Base-by-base conservation (phyloP, 1,140 invertebrate species). In the Colletes latitarsis region DNA sequence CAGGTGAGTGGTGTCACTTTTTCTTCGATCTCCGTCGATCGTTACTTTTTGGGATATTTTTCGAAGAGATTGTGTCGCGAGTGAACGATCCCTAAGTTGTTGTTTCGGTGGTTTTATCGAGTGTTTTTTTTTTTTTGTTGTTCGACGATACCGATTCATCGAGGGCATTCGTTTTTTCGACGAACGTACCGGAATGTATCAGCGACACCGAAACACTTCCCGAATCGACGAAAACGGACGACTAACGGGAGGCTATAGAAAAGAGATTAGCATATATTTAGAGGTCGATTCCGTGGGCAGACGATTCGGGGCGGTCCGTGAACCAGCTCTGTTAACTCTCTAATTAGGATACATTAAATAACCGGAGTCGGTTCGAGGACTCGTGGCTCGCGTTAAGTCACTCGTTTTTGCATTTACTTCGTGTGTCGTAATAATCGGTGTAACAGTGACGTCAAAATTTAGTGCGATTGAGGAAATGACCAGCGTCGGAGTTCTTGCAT, bases 331-430 rank as follows among this genome's bases (percentile, higher is more conserved):
- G 52, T 49, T 53, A 53, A 60, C 39, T n/a, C 14, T 70, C 12
- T 43, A 39, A 85, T 86, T 86, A 85, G 6, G 21, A 82, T 74
- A 49, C 73, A 66, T 69, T 67, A 21, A 21, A 78, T 82, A 82
- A 82, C n/a, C n/a, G 43, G 17, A 70, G 15, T 60, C 46, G 14
- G 0, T 52, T 64, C 52, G 52, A 68, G 58, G 57, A 30, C 17
- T 39, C 30, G n/a, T 15, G 58, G 17, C 30, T 68, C 41, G 12
- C 14, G 17, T 49, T 60, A 30, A 68, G 0, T 67, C 68, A 46
- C 12, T 46, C 4, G n/a, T 52, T 77, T n/a, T 67, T 17, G 43
- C 49, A 75, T 41, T 46, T 74, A 21, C 41, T 10, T 74, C n/a
- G 21, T 10, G 21, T 53, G 3, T n/a, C 43, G 3, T 60, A 53